Percentiles rank a stretch among this genome's conserved stretches.
phyloP scores from a whole-genome alignment of 1,140 invertebrate genomes.

The Atopsyche davidsoni region DNA sequence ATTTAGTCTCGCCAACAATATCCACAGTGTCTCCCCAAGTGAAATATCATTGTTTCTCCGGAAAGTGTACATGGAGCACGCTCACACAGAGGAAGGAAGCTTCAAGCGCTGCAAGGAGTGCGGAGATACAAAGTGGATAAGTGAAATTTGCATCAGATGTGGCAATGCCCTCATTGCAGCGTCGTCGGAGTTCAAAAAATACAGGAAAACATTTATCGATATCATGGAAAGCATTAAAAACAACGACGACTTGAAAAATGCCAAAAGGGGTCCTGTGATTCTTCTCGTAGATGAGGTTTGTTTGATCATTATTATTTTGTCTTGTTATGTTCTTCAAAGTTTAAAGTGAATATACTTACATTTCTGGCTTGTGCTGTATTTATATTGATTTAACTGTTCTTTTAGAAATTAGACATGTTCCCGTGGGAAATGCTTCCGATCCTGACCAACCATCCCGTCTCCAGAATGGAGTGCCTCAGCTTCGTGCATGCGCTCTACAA shows the following conservation, averaged over 20 bases:
- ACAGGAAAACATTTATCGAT: constrained; percentile 43
- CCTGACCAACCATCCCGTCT: constrained; percentile 56
- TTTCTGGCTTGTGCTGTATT: neutral
- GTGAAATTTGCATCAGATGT: constrained; percentile 49
- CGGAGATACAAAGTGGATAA: constrained; percentile 24
- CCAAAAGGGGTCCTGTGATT: constrained; percentile 53
- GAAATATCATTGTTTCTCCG: constrained; percentile 21
- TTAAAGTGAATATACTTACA: constrained; percentile 2
- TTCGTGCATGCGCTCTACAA: constrained; percentile 60
- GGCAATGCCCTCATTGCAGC: constrained; percentile 44
- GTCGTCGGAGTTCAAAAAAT: constrained; percentile 39
- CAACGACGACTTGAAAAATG: constrained; percentile 37
- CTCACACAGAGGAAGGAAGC: neutral
- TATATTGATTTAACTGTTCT: constrained; percentile 24
- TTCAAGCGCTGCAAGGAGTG: constrained; percentile 25
- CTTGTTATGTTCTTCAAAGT: constrained; percentile 16
- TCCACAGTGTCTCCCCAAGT: constrained; percentile 9
- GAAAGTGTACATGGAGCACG: constrained; percentile 24
- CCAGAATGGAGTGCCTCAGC: constrained; percentile 68
- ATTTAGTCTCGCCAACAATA: constrained; percentile 35
- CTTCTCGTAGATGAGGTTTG: constrained; percentile 64
- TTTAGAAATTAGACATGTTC: constrained; percentile 62
- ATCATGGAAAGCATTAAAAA: constrained; percentile 37
- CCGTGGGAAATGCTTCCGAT: constrained; percentile 69
- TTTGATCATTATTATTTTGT: no score